A percentile compares a stretch with the other conserved stretches of the same genome.
Evolutionary conservation across 2,888 invertebrate species (phyloP).

Genomic region (Yponomeuta plumbellus): DNA sequence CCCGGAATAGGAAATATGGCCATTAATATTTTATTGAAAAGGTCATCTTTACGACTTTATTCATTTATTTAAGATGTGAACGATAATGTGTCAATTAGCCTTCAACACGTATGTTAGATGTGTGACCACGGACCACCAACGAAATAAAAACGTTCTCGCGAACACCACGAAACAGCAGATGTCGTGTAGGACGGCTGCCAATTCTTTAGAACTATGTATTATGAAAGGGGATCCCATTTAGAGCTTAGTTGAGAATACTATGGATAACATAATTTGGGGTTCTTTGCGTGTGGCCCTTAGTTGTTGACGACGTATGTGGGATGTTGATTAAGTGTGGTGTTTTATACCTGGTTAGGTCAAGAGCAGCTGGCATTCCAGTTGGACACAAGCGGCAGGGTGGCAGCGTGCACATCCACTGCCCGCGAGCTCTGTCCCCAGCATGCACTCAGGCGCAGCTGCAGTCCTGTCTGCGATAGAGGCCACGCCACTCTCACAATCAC

Average conservation of each 20-base stretch:
- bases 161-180: too few relatives aligned
- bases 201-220: too few relatives aligned
- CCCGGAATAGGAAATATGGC: not conserved
- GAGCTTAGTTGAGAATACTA: too few relatives aligned
- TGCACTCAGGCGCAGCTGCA: conserved; percentile 12
- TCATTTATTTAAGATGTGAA: too few relatives aligned
- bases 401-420: conserved; percentile 72
- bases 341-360: conserved; percentile 70
- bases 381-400: conserved; percentile 62
- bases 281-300: too few relatives aligned
- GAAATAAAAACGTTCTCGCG: too few relatives aligned
- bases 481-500: conserved; percentile 54
- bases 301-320: too few relatives aligned
- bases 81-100: not conserved
- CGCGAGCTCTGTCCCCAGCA: conserved; percentile 35
- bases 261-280: too few relatives aligned
- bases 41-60: not conserved
- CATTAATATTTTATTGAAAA: not conserved
- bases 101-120: not conserved
- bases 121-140: not conserved
- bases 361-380: conserved; percentile 75
- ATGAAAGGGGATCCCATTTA: too few relatives aligned
- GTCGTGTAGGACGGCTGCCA: too few relatives aligned
- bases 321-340: too few relatives aligned
- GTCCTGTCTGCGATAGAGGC: conserved; percentile 26